phyloP scores from a whole-genome alignment of 2,113 vertebrate species.

The Rynchops niger region DNA sequence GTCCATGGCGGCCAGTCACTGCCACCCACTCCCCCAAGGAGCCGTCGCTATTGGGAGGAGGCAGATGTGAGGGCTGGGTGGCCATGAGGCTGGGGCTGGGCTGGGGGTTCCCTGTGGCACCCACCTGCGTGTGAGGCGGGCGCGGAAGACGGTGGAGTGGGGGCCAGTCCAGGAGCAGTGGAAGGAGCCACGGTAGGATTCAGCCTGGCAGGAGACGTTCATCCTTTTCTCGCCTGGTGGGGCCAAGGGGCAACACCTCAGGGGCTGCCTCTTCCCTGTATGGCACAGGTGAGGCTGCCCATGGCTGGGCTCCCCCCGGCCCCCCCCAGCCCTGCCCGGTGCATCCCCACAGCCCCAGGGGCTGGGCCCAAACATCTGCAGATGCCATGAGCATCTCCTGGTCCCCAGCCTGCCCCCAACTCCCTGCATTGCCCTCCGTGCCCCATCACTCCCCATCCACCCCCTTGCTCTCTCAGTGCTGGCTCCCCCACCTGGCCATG shows the following conservation, averaged over 20 bases:
- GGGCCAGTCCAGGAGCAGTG: background rate
- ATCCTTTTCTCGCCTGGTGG: background rate
- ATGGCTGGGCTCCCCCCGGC: rapidly evolving
- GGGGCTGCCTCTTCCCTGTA: rapidly evolving
- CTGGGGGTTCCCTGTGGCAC: background rate
- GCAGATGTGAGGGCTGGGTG: background rate
- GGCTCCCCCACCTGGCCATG: rapidly evolving
- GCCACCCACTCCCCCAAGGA: background rate
- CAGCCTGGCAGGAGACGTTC: slow-evolving; percentile 8
- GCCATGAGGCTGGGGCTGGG: rapidly evolving
- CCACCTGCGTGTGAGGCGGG: slow-evolving; percentile 12
- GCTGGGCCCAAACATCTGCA: background rate
- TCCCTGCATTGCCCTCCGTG: background rate
- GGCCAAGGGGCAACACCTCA: rapidly evolving
- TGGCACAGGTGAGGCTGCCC: background rate
- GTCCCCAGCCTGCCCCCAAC: background rate
- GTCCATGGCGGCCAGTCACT: rapidly evolving
- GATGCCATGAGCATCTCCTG: rapidly evolving
- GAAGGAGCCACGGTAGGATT: slow-evolving; percentile 18
- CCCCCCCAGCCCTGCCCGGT: rapidly evolving
- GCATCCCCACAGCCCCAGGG: rapidly evolving
- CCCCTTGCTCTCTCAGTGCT: too few relatives aligned
- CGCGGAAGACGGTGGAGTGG: background rate
- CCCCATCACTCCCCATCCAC: background rate
- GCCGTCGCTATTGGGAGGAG: background rate